Evolutionary conservation across 2,888 invertebrate species (phyloP).

Genomic region (Charanyca ferruginea): DNA sequence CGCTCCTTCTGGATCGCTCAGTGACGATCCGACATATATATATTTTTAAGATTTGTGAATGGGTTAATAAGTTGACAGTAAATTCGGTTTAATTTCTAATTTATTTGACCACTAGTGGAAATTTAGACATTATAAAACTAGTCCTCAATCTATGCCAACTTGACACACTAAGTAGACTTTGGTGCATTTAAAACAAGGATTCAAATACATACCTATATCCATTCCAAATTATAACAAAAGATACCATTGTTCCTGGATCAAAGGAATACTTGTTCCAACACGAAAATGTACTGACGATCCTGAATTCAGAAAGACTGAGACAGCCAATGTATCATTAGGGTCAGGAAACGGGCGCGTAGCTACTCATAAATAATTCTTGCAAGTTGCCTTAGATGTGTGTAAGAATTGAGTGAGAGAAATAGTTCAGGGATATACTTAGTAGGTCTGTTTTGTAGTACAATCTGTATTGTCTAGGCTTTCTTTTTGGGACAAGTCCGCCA

Average conservation of each 20-base stretch:
- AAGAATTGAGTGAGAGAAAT: constrained; percentile 42
- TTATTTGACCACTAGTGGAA: too few relatives aligned
- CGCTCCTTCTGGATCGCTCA: too few relatives aligned
- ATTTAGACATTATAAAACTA: background rate
- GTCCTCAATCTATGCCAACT: background rate
- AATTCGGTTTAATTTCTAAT: too few relatives aligned
- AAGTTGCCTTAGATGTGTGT: constrained; percentile 25
- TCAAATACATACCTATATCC: background rate
- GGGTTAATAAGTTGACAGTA: too few relatives aligned
- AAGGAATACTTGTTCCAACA: constrained; percentile 18
- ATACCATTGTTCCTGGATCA: constrained; percentile 20
- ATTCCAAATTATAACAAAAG: constrained; percentile 19
- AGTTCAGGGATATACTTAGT: constrained; percentile 14
- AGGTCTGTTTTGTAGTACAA: constrained; percentile 1
- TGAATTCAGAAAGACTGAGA: constrained; percentile 39
- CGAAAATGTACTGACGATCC: too few relatives aligned
- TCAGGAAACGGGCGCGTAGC: constrained; percentile 37
- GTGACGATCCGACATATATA: too few relatives aligned
- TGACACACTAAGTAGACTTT: background rate
- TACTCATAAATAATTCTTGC: constrained; percentile 53
- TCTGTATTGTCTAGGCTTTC: background rate
- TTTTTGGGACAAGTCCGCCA: too few relatives aligned
- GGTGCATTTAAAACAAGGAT: too few relatives aligned
- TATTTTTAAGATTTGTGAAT: too few relatives aligned
- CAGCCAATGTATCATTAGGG: constrained; percentile 51